Base-by-base conservation (phyloP, 2,113 vertebrate genomes). In the Prionailurus bengalensis region DNA sequence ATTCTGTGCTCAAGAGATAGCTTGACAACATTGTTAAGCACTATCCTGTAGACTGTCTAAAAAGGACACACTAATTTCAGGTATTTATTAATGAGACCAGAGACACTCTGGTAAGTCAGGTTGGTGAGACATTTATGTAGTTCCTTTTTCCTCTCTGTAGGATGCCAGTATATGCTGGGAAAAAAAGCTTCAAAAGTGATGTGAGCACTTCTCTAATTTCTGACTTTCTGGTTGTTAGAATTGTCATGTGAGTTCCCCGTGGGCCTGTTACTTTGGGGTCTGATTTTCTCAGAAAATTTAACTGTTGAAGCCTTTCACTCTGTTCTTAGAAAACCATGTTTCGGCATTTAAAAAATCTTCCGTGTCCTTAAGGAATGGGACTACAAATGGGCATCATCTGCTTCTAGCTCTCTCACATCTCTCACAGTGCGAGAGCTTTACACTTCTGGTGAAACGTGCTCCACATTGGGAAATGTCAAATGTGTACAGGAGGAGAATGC, bases 401-500 rank as follows among this genome's bases (percentile, higher is more conserved):
- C 87, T 91, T 78, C 23, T 27, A 78, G 58, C 33, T 36, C 3
- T 70, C 65, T 82, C 27, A 70, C 25, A 93, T 33, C 3, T 70
- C 65, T 82, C 27, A 76, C 25, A 93, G 2, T 84, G 58, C 8
- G 45, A 45, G 45, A 45, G 45, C 76, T 94, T 89, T 95, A 82
- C 19, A 78, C 53, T 92, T 95, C 58, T 1, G 23, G 58, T 68
- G 94, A 85, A 94, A 94, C 53, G 17, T 61, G 89, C 31, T 92
- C 63, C n/a, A 45, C 61, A n/a, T 51, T 31, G 42, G 73, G 31
- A 95, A 97, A 96, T 97, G 79, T 97, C 96, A 97, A 4, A 87
- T 87, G 55, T 89, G 87, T 89, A 87, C 15, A 68, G 55, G 82
- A 90, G 63, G 80, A 96, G 68, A 95, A 55, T 53, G n/a, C 39